Evolutionary conservation across 2,113 vertebrate species (phyloP).

Genomic region (Sturnira hondurensis): DNA sequence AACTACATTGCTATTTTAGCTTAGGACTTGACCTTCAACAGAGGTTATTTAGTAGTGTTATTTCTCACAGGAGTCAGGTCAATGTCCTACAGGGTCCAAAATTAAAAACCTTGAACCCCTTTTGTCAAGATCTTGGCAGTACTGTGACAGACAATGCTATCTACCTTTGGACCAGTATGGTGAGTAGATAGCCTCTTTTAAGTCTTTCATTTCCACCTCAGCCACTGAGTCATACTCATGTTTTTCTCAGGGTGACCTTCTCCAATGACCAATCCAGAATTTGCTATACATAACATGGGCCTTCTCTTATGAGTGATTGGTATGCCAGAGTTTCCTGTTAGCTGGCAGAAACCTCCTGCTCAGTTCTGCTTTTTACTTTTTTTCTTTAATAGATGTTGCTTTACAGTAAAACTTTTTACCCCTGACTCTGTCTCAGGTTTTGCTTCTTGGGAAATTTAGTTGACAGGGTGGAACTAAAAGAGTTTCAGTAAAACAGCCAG

Average conservation of each 20-base stretch:
- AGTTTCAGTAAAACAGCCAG: background rate
- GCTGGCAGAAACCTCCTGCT: background rate
- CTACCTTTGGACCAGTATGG: background rate
- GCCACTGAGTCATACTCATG: background rate
- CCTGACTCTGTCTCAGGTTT: background rate
- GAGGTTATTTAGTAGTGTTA: constrained; percentile 35
- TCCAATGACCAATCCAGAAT: background rate
- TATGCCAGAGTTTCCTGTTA: background rate
- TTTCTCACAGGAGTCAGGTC: constrained; percentile 11
- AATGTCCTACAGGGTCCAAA: background rate
- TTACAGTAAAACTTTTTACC: background rate
- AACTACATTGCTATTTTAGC: constrained; percentile 52
- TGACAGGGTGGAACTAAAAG: background rate
- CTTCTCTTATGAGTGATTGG: background rate
- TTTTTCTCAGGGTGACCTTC: background rate
- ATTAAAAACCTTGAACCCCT: background rate
- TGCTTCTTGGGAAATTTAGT: background rate
- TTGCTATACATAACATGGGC: background rate
- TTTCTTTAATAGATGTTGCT: background rate
- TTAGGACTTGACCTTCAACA: constrained; percentile 49
- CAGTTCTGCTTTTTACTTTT: background rate
- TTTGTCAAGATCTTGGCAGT: constrained; percentile 1
- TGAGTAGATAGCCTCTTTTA: background rate
- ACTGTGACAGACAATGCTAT: background rate
- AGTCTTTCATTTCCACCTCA: background rate